Conservation (phyloP, 2,113 vertebrate species). For the Corythaixoides concolor region DNA sequence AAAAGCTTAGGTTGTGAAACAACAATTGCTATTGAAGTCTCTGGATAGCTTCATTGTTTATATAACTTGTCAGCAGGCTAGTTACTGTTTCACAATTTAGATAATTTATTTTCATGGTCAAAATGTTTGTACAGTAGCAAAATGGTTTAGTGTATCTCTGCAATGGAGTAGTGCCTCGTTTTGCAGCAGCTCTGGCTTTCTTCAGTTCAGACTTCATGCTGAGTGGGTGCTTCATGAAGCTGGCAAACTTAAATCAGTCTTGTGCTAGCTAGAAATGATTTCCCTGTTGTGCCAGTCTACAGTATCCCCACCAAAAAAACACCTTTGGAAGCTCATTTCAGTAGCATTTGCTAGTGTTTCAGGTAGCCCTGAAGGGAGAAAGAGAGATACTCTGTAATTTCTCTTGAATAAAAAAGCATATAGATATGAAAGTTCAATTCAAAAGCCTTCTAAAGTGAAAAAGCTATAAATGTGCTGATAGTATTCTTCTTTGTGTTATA, state of each 20-base stretch:
- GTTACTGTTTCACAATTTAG: not conserved
- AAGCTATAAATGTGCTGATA: not conserved
- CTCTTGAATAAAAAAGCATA: not conserved
- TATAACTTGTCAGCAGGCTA: not conserved
- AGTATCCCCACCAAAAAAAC: not conserved
- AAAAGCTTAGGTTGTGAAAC: not conserved
- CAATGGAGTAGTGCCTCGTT: not conserved
- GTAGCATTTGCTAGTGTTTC: no score
- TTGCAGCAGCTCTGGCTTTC: not conserved
- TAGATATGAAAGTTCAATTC: not conserved
- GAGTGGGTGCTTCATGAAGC: not conserved
- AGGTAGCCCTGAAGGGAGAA: not conserved
- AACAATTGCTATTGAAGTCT: not conserved
- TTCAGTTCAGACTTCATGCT: not conserved
- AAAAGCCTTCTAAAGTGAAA: not conserved
- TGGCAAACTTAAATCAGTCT: not conserved
- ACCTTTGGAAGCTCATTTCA: not conserved
- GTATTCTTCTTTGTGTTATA: no score
- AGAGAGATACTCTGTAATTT: not conserved
- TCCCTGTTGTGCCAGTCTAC: not conserved
- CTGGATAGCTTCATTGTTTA: not conserved
- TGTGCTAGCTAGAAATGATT: not conserved
- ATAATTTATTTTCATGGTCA: not conserved
- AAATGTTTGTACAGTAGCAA: not conserved
- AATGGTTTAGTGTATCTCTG: not conserved